These are phyloP conservation scores for rat (Rattus norvegicus) DNA, from an alignment of 2,113 vertebrate species.

Conservation along the genomic window GRCr8 NC_086028.1:15705001-15705500, in stretches of 20 bases:
- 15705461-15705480: background rate
- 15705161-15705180: background rate
- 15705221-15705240: too few species aligned
- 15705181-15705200: background rate
- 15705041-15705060: conserved; percentile 12
- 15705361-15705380: background rate
- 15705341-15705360: conserved; percentile 25
- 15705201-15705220: background rate
- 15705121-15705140: background rate
- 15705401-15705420: conserved; percentile 27
- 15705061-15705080: conserved; percentile 4
- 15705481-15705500: conserved; percentile 84
- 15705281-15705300: background rate
- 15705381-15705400: conserved; percentile 30
- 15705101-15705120: background rate
- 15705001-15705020: background rate
- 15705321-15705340: background rate
- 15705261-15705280: too few species aligned
- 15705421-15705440: conserved; percentile 29
- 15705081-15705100: background rate
- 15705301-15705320: background rate
- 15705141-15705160: background rate
- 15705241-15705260: too few species aligned
- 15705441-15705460: conserved; percentile 48
- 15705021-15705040: background rate